A percentile compares a stretch with the other conserved stretches of the same genome.
Conservation (phyloP, 2,113 vertebrate genomes). For the Megaceryle torquata region DNA sequence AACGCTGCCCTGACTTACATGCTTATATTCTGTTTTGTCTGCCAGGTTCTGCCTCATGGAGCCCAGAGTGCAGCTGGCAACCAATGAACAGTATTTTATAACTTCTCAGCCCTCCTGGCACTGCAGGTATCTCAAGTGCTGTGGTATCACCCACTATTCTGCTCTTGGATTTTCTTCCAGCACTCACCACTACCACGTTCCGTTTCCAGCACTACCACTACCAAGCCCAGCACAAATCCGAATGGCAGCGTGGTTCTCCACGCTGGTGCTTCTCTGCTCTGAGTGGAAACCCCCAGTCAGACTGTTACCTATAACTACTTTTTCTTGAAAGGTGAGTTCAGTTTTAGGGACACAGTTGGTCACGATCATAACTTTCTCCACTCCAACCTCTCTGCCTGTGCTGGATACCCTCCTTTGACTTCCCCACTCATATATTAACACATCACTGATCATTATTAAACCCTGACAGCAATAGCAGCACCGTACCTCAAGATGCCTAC, state of each 20-base stretch:
- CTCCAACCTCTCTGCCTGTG: neutral
- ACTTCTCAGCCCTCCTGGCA: neutral
- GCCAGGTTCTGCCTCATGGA: neutral
- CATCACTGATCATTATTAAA: neutral
- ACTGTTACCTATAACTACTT: neutral
- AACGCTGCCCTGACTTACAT: neutral
- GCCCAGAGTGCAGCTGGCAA: neutral
- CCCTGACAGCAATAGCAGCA: neutral
- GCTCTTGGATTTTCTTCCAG: neutral
- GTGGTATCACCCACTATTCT: neutral
- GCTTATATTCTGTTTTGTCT: neutral
- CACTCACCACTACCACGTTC: neutral
- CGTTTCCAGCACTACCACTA: neutral
- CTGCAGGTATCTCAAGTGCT: neutral
- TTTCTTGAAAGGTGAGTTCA: neutral
- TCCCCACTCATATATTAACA: neutral
- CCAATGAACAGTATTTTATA: neutral
- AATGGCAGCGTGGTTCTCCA: neutral
- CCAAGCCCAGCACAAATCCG: neutral
- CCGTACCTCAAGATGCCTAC: rapidly evolving
- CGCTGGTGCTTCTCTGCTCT: neutral
- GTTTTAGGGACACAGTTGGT: neutral
- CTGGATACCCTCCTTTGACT: neutral
- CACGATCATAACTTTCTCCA: neutral
- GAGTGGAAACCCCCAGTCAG: neutral